A percentile compares a stretch with the other conserved stretches of the same genome.
These are phyloP conservation scores for Eudyptes chrysolophus DNA, from an alignment of 2,113 vertebrate species.

Conservation along the genomic window DNA sequence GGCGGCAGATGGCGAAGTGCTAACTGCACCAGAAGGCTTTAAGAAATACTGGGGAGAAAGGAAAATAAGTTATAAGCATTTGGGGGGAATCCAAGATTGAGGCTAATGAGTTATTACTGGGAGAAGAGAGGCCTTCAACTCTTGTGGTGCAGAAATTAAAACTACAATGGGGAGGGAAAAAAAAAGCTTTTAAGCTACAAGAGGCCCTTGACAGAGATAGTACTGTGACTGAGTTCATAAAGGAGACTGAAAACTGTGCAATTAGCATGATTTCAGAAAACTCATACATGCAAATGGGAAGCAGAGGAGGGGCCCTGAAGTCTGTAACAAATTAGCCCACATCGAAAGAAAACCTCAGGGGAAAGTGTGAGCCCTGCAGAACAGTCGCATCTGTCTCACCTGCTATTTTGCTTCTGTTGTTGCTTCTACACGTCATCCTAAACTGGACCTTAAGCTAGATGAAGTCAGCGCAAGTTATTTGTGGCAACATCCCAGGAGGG, in stretches of 20 bases:
- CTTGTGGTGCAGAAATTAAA: background rate
- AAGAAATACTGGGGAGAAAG: background rate
- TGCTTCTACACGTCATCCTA: background rate
- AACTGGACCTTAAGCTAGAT: background rate
- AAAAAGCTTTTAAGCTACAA: background rate
- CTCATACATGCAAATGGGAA: background rate
- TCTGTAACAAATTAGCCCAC: background rate
- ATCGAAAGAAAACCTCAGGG: background rate
- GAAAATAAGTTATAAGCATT: background rate
- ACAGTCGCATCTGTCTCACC: background rate
- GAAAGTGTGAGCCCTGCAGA: background rate
- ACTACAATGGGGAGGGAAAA: background rate
- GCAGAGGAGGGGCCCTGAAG: background rate
- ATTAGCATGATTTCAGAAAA: background rate
- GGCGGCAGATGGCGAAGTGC: conserved; percentile 21
- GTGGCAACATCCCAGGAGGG: background rate
- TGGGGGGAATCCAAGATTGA: background rate
- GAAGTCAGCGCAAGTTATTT: background rate
- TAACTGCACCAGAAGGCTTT: conserved; percentile 32
- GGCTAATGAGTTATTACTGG: background rate
- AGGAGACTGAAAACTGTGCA: background rate
- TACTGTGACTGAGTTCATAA: background rate
- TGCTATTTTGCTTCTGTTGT: background rate
- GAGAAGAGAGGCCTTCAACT: background rate
- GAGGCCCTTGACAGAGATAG: background rate